A percentile compares a stretch with the other conserved stretches of the same genome.
Conservation (phyloP, 37 sponge, comb jelly and placozoan species). For the Bolinopsis microptera region DNA sequence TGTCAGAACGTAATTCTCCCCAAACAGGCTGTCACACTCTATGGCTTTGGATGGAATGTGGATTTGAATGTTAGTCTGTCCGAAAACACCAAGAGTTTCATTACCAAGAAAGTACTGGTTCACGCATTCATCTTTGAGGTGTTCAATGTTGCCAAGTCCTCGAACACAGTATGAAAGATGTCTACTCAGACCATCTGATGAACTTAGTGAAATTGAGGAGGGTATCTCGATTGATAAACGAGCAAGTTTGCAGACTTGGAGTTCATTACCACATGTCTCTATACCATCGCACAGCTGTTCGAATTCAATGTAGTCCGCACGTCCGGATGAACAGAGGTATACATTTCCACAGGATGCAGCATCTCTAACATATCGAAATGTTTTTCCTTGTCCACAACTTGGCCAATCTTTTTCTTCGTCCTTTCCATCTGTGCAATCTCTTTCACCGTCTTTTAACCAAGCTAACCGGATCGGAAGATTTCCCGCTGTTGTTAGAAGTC, state of each 20-base stretch:
- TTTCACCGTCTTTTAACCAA: no score
- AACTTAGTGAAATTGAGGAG: no score
- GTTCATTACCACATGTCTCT: slow-evolving; percentile 9
- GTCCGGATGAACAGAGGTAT: no score
- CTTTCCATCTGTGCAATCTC: no score
- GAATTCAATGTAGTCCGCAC: neutral
- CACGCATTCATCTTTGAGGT: neutral
- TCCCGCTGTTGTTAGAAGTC: no score
- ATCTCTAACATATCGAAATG: no score
- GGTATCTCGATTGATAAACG: no score
- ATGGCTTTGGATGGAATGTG: neutral
- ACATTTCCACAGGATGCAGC: no score
- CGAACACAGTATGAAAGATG: neutral
- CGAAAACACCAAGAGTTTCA: neutral
- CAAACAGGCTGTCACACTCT: neutral
- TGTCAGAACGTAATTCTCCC: neutral
- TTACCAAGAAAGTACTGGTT: neutral
- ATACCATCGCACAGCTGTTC: neutral
- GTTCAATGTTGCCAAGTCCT: neutral
- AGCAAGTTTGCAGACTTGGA: neutral
- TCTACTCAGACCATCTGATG: neutral
- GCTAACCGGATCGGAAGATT: no score
- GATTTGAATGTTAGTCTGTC: neutral
- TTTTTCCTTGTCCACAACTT: no score
- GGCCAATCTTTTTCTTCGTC: no score